phyloP scores from a whole-genome alignment of 2,888 invertebrate species.

The Epinotia ramella region DNA sequence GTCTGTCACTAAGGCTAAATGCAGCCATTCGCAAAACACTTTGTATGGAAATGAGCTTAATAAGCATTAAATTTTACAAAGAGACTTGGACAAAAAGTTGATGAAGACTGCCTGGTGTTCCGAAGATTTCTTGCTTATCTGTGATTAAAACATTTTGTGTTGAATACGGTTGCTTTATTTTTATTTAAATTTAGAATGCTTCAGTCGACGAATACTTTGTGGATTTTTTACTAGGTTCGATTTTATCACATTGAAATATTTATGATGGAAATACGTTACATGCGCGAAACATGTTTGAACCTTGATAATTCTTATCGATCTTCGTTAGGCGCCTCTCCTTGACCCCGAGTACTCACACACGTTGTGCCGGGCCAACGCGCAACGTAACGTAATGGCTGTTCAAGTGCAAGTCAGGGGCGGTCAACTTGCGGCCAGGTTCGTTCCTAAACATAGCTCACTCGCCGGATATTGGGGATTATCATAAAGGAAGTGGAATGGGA shows the following conservation, averaged over 20 bases:
- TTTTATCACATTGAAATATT: neutral
- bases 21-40: slow-evolving; percentile 71
- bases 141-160: slow-evolving; percentile 33
- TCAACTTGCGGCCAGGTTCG: slow-evolving; percentile 60
- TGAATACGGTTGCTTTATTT: slow-evolving; percentile 10
- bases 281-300: neutral
- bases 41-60: slow-evolving; percentile 76
- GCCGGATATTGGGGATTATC: slow-evolving; percentile 84
- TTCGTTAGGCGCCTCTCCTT: slow-evolving; percentile 28
- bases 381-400: slow-evolving; percentile 28
- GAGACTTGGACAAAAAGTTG: slow-evolving; percentile 56
- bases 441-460: slow-evolving; percentile 73
- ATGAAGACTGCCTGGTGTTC: slow-evolving; percentile 47
- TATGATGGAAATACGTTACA: neutral
- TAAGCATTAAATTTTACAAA: slow-evolving; percentile 65
- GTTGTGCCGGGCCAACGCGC: slow-evolving; percentile 12
- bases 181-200: neutral
- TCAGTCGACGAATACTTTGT: neutral
- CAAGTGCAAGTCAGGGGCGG: slow-evolving; percentile 51
- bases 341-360: slow-evolving; percentile 31
- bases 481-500: slow-evolving; percentile 82
- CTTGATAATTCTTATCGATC: slow-evolving; percentile 12
- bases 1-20: slow-evolving; percentile 61
- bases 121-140: slow-evolving; percentile 40
- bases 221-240: neutral